Percentiles rank a stretch among this genome's conserved stretches.
Conservation (phyloP, 1,140 invertebrate genomes). For the Chelonus insularis region DNA sequence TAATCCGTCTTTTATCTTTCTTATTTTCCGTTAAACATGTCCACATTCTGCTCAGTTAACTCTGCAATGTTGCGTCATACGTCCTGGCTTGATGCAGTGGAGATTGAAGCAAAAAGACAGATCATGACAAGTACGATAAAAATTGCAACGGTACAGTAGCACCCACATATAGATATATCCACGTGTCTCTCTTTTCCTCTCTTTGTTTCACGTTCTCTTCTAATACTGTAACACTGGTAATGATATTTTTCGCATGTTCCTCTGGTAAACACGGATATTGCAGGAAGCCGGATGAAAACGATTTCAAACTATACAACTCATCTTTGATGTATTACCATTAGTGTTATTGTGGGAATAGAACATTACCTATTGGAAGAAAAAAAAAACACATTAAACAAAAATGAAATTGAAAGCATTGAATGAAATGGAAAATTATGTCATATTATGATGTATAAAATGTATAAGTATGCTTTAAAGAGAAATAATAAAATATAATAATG, state of each 20-base stretch:
- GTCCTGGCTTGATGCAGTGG: not conserved
- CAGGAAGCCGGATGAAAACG: constrained; percentile 19
- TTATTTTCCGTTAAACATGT: too few species aligned
- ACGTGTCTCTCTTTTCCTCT: not conserved
- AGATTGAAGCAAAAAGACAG: constrained; percentile 9
- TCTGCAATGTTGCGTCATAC: not conserved
- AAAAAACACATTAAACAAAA: not conserved
- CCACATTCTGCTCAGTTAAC: too few species aligned
- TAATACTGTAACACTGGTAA: not conserved
- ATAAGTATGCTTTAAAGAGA: too few species aligned
- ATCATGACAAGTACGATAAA: constrained; percentile 7
- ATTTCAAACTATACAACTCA: not conserved
- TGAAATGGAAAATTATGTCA: too few species aligned
- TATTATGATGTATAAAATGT: too few species aligned
- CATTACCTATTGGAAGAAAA: not conserved
- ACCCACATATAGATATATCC: not conserved
- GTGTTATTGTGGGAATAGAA: not conserved
- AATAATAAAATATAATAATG: too few species aligned
- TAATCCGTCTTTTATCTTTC: too few species aligned
- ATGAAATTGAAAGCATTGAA: too few species aligned
- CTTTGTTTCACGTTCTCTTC: not conserved
- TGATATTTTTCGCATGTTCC: constrained; percentile 8
- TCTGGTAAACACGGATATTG: constrained; percentile 10
- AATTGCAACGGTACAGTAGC: constrained; percentile 1
- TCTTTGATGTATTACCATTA: not conserved